Percentiles rank a stretch among this genome's conserved stretches.
Conservation (phyloP, 2,797 vertebrate genomes). For the Diceros bicornis region DNA sequence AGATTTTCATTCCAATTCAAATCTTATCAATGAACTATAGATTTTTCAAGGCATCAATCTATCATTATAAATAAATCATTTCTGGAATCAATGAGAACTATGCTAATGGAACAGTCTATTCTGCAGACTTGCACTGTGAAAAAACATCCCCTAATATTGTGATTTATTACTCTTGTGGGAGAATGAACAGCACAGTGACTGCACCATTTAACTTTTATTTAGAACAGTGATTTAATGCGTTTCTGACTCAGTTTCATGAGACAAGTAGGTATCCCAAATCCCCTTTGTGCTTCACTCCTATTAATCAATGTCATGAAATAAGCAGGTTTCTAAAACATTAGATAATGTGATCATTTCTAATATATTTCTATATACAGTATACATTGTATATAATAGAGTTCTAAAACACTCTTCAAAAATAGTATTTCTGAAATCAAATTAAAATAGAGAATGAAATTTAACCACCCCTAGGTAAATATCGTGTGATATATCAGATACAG, state of each 20-base stretch:
- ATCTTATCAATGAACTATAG: slow-evolving; percentile 21
- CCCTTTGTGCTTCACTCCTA: neutral
- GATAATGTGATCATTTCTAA: neutral
- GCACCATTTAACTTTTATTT: slow-evolving; percentile 66
- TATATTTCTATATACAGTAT: neutral
- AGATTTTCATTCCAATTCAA: slow-evolving; percentile 35
- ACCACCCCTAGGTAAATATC: neutral
- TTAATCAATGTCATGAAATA: slow-evolving; percentile 59
- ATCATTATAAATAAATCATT: neutral
- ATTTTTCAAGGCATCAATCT: neutral
- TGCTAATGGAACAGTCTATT: slow-evolving; percentile 29
- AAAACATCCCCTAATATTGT: neutral
- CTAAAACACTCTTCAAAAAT: neutral
- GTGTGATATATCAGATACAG: neutral
- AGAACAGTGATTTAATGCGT: slow-evolving; percentile 24
- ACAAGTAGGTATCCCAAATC: neutral
- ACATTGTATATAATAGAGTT: neutral
- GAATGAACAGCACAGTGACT: neutral
- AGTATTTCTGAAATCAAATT: slow-evolving; percentile 61
- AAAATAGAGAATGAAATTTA: slow-evolving; percentile 25
- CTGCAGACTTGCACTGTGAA: neutral
- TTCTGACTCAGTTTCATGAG: slow-evolving; percentile 46
- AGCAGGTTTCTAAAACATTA: slow-evolving; percentile 31
- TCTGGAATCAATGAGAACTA: neutral
- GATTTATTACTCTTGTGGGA: slow-evolving; percentile 55